phyloP scores from a whole-genome alignment of 2,113 vertebrate genomes.

The Syngnathus scovelli region DNA sequence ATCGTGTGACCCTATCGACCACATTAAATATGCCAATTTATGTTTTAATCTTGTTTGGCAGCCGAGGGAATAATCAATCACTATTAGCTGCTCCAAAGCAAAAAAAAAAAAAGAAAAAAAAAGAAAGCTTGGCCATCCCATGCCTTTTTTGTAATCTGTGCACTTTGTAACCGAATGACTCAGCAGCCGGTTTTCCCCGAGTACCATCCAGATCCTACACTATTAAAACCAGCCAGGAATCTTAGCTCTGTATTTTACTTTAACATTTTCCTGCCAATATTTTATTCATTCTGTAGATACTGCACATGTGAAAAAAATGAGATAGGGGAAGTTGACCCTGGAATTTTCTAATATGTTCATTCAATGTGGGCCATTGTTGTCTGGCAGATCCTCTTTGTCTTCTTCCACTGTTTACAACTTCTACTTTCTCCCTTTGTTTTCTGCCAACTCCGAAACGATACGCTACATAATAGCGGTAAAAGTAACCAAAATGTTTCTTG shows the following conservation, averaged over 20 bases:
- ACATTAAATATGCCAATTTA: neutral
- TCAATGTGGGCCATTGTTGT: neutral
- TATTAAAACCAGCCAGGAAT: neutral
- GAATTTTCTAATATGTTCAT: no score
- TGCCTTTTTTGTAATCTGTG: neutral
- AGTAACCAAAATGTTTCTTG: neutral
- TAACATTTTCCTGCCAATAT: no score
- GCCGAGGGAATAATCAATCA: neutral
- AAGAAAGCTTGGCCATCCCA: neutral
- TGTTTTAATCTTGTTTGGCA: neutral
- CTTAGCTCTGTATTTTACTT: neutral
- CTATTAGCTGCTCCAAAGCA: neutral
- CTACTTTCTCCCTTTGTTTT: neutral
- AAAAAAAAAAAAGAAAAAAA: neutral
- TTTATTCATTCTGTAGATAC: neutral
- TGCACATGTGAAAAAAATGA: neutral
- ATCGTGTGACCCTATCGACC: neutral
- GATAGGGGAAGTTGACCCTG: no score
- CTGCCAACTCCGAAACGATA: no score
- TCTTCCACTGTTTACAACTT: neutral
- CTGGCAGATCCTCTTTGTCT: neutral
- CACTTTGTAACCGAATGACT: neutral
- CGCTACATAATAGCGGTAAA: neutral
- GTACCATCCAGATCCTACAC: neutral
- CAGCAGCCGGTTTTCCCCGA: neutral